Percentiles rank a stretch among this genome's conserved stretches.
Evolutionary conservation across 2,888 invertebrate species (phyloP).

Genomic region (Lissonota sp.): DNA sequence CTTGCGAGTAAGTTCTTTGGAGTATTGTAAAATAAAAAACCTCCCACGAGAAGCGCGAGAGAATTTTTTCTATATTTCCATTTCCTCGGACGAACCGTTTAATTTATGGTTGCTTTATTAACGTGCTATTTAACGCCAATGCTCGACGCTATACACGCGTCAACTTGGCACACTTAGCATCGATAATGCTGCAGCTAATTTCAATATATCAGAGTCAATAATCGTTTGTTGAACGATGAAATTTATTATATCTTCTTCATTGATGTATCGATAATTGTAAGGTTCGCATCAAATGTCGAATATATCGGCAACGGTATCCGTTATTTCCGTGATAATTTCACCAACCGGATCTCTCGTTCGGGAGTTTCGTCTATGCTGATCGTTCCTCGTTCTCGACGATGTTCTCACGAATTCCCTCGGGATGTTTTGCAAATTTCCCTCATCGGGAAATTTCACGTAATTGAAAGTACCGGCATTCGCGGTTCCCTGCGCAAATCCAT

Average conservation of each 20-base stretch:
- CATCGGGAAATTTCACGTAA: conserved; percentile 64
- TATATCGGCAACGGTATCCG: conserved; percentile 69
- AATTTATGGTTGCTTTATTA: conserved; percentile 39
- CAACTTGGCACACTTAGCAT: conserved; percentile 14
- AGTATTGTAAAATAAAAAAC: conserved; percentile 3
- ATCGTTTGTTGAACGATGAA: conserved; percentile 17
- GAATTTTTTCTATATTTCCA: conserved; percentile 15
- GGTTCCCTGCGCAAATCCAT: conserved; percentile 66
- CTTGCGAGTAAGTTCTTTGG: conserved; percentile 36
- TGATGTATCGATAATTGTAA: not conserved
- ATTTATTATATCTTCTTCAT: conserved; percentile 7
- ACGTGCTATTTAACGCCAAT: conserved; percentile 18
- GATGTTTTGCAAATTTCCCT: conserved; percentile 54
- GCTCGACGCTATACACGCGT: conserved; percentile 8
- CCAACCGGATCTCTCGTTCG: conserved; percentile 64
- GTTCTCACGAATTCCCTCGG: conserved; percentile 68
- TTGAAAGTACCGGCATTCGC: conserved; percentile 70
- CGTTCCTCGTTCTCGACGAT: conserved; percentile 22
- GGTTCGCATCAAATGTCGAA: conserved; percentile 64
- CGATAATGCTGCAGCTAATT: conserved; percentile 31
- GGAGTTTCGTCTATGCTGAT: conserved; percentile 35
- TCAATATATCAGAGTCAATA: conserved; percentile 26
- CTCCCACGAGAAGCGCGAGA: not conserved
- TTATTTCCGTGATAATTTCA: conserved; percentile 68
- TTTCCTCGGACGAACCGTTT: conserved; percentile 29